phyloP scores from a whole-genome alignment of 2,797 vertebrate species.

The Eleutherodactylus coqui region DNA sequence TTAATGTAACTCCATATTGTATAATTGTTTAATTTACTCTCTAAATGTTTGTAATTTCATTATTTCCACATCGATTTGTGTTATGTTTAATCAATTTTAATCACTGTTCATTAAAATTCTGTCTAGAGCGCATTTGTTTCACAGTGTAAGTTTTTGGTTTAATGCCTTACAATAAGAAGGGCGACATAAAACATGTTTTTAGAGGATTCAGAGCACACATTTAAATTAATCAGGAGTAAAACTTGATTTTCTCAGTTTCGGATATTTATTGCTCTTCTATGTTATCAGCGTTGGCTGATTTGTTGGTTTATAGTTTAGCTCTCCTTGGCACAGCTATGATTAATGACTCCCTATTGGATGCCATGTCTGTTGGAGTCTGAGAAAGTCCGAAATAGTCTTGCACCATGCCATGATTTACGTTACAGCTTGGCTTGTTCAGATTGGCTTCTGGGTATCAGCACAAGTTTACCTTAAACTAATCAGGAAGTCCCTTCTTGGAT shows the following conservation, averaged over 20 bases:
- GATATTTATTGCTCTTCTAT: neutral
- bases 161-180: neutral
- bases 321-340: neutral
- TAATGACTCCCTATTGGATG: neutral
- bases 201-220: neutral
- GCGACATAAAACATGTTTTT: neutral
- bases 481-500: neutral
- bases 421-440: too few relatives aligned
- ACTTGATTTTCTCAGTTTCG: neutral
- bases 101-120: slow-evolving; percentile 54
- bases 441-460: neutral
- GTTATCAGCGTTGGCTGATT: neutral
- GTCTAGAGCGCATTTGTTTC: neutral
- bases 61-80: slow-evolving; percentile 41
- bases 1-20: slow-evolving; percentile 28
- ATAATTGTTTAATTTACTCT: slow-evolving; percentile 48
- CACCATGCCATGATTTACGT: neutral
- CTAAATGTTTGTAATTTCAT: slow-evolving; percentile 43
- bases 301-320: neutral
- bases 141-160: neutral
- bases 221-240: neutral
- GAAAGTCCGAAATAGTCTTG: neutral
- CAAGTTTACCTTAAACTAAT: neutral
- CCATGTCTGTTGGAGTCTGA: neutral
- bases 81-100: slow-evolving; percentile 54